phyloP scores from a whole-genome alignment of 2,113 vertebrate species.

The Dicerorhinus sumatrensis region DNA sequence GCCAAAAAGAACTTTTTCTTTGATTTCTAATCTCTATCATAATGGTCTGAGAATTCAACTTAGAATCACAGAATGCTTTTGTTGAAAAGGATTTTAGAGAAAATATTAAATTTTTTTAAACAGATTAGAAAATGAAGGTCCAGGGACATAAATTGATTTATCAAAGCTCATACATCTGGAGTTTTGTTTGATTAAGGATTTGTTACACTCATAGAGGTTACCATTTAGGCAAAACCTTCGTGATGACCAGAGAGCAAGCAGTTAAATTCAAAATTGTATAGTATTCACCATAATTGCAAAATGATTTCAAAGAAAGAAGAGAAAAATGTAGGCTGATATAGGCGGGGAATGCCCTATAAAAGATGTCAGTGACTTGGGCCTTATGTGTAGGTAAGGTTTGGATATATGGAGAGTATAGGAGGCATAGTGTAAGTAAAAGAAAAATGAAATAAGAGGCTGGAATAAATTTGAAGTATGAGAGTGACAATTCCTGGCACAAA shows the following conservation, averaged over 20 bases:
- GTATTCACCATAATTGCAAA: not conserved
- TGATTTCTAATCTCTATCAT: conserved; percentile 28
- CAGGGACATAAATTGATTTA: not conserved
- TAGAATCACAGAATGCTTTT: not conserved
- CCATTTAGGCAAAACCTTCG: not conserved
- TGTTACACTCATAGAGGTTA: not conserved
- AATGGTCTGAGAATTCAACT: not conserved
- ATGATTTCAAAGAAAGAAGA: not conserved
- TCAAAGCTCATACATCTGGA: not conserved
- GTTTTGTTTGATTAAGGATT: conserved; percentile 22
- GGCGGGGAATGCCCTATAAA: not conserved
- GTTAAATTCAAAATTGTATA: not conserved
- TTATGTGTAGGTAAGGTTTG: not conserved
- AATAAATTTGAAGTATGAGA: not conserved
- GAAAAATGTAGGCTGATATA: not conserved
- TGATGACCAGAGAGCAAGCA: not conserved
- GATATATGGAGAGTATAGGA: not conserved
- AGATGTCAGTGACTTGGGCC: not conserved
- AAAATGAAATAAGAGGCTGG: not conserved
- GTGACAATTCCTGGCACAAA: not conserved
- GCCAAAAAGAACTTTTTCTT: not conserved
- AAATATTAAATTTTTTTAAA: conserved; percentile 41
- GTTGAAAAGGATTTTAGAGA: not conserved
- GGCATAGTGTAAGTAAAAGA: not conserved
- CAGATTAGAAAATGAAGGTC: conserved; percentile 35